Evolutionary conservation across 2,888 invertebrate species (phyloP).

Genomic region (Ferdinandea cuprea): DNA sequence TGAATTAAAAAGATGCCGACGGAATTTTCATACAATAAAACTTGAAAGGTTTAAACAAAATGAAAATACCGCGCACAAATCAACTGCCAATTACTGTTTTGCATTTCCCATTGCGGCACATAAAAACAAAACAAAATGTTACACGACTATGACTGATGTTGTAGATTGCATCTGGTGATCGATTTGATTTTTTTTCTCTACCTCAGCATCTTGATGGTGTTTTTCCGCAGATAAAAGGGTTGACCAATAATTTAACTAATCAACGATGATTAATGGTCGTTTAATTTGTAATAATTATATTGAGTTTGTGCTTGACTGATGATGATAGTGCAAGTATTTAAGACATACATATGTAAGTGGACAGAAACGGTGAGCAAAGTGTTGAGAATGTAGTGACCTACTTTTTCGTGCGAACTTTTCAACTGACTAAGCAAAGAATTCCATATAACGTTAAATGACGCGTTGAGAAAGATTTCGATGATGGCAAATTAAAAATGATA

Average conservation of each 20-base stretch:
- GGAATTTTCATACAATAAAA: constrained; percentile 29
- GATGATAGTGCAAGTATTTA: neutral
- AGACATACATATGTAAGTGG: neutral
- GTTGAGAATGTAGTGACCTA: constrained; percentile 18
- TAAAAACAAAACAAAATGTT: neutral
- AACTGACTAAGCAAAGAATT: too few relatives aligned
- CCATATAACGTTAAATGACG: too few relatives aligned
- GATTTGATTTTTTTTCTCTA: constrained; percentile 10
- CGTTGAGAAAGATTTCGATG: too few relatives aligned
- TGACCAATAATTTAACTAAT: constrained; percentile 63
- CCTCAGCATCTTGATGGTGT: neutral
- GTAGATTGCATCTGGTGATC: constrained; percentile 18
- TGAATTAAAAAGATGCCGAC: constrained; percentile 53
- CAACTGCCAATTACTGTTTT: neutral
- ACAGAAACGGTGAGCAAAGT: neutral
- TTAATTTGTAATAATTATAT: constrained; percentile 54
- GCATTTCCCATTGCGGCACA: constrained; percentile 7
- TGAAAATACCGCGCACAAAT: constrained; percentile 33
- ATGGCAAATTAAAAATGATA: too few relatives aligned
- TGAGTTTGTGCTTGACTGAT: constrained; percentile 18
- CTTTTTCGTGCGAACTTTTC: neutral
- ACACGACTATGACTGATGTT: neutral
- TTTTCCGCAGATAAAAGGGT: constrained; percentile 11
- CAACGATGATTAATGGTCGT: constrained; percentile 58
- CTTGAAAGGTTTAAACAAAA: constrained; percentile 24